Base-by-base conservation (phyloP, 1,140 invertebrate species). In the Leptinotarsa texana region DNA sequence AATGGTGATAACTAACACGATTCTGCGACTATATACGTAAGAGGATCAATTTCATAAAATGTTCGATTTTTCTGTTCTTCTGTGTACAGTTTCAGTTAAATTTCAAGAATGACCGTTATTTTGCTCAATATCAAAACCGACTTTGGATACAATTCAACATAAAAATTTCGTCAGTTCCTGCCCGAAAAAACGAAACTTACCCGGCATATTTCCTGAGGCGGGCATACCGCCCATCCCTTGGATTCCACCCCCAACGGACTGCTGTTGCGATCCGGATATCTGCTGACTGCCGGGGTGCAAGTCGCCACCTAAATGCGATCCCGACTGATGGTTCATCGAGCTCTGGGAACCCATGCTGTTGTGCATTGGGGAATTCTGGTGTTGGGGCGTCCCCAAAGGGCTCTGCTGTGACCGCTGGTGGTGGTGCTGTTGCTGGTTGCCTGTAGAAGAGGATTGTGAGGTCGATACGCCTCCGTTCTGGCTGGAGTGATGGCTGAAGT, bases 401-500 rank as follows among this genome's bases (percentile, higher is more conserved):
- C 65, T 72, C 17, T 75, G 67, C 65, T 75, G 77, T 33, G 72
- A 48, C 65, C 73, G 77, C 27, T 68, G 24, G n/a, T 57, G 51
- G 4, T 57, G 51, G 51, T 57, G 51, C n/a, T 57, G 51, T 13
- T 57, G 51, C 80, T 79, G 69, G 86, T 84, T 73, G 86, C 85
- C 61, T 80, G 78, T 65, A 74, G 74, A 73, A 83, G 78, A 62
- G 79, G 76, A 22, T 80, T 80, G 78, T 18, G 85, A 82, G 62
- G 81, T 81, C 66, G 79, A 80, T n/a, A 83, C 81, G 66, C 84
- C 81, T n/a, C 81, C 77, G 49, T 77, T 75, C 71, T 79, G 78
- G 15, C 78, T 74, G 69, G 83, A 78, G 51, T 76, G 79, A 82
- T 93, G 92, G 79, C 84, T 91, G 82, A 93, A 93, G 86, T 92